These are phyloP conservation scores for Prinia subflava DNA, from an alignment of 2,113 vertebrate species.

Conservation along the genomic window DNA sequence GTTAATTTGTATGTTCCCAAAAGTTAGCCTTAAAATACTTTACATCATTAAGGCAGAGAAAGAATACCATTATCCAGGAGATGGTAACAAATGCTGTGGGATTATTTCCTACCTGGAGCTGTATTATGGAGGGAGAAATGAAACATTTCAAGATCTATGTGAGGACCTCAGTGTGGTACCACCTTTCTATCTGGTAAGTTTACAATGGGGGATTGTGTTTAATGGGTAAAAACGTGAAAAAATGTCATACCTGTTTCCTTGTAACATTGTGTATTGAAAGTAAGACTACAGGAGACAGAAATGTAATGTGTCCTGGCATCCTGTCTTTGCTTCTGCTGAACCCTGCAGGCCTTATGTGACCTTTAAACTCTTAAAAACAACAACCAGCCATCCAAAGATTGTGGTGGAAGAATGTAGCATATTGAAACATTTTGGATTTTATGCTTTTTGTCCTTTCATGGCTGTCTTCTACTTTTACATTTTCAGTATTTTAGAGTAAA, in stretches of 20 bases:
- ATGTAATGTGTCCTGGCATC: fast-evolving
- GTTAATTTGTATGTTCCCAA: neutral
- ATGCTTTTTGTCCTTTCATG: neutral
- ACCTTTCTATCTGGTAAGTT: neutral
- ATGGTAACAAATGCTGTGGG: neutral
- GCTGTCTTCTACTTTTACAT: neutral
- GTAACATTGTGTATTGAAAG: neutral
- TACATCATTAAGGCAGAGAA: neutral
- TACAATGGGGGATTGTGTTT: neutral
- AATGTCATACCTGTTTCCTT: neutral
- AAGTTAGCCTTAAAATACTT: neutral
- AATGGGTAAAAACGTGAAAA: neutral
- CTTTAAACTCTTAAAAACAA: neutral
- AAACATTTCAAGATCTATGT: neutral
- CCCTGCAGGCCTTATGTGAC: neutral
- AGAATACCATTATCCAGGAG: neutral
- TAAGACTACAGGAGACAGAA: neutral
- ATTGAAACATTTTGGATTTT: neutral
- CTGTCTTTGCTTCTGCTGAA: neutral
- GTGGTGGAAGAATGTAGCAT: neutral
- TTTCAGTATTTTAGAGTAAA: neutral
- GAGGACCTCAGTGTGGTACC: neutral
- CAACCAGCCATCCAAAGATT: neutral
- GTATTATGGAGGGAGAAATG: neutral
- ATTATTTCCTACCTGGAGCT: neutral